Percentiles rank a stretch among this genome's conserved stretches.
Conservation (phyloP, 53 echinoderm and acorn worm genomes). For the Zoroaster sp. region DNA sequence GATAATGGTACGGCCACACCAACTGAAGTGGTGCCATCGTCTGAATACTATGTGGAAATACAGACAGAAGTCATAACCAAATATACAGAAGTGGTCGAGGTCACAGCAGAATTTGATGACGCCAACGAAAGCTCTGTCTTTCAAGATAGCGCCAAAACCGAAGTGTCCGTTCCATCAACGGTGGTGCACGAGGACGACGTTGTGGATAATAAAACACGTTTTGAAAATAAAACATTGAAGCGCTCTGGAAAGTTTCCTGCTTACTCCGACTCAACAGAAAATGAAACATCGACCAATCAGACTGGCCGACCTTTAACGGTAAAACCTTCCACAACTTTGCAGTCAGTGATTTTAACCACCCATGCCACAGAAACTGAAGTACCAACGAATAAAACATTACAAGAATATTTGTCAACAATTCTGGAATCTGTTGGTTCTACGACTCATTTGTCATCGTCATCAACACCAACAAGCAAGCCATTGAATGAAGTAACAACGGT, state of each 20-base stretch:
- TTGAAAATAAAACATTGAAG: background rate
- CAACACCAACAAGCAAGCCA: background rate
- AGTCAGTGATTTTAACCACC: background rate
- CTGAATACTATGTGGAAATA: background rate
- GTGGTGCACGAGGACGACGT: background rate
- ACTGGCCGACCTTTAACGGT: background rate
- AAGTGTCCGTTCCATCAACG: background rate
- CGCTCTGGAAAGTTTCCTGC: background rate
- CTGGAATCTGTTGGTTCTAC: background rate
- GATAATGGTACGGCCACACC: background rate
- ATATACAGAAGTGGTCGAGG: constrained; percentile 8
- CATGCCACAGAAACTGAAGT: background rate
- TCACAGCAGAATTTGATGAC: constrained; percentile 8
- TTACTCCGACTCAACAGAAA: background rate
- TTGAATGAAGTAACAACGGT: background rate
- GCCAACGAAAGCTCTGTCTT: background rate
- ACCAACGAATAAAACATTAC: background rate
- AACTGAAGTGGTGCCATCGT: background rate
- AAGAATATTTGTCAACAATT: background rate
- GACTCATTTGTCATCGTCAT: background rate
- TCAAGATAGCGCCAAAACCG: background rate
- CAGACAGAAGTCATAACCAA: background rate
- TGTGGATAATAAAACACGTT: background rate
- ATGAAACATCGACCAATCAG: background rate
- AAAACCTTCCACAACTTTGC: background rate